A percentile compares a stretch with the other conserved stretches of the same genome.
These are phyloP conservation scores for Athene noctua DNA, from an alignment of 2,113 vertebrate genomes.

Conservation along the genomic window DNA sequence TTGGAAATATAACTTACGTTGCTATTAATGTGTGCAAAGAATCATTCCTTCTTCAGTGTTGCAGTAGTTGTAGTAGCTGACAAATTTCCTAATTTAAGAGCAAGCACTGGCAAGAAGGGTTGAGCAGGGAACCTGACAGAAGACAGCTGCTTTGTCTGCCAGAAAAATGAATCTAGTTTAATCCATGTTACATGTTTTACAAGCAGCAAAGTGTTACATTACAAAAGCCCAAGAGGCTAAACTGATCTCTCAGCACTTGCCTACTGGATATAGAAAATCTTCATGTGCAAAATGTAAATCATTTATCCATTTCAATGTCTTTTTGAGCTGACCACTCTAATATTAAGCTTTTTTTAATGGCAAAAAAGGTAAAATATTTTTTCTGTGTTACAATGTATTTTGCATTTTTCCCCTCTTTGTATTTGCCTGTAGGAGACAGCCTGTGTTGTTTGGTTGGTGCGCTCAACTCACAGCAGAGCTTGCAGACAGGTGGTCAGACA, in stretches of 20 bases:
- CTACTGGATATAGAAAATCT: background rate
- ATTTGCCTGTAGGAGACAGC: too few relatives aligned
- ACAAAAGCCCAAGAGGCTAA: background rate
- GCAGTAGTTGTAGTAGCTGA: background rate
- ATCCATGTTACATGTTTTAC: constrained; percentile 11
- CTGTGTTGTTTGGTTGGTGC: too few relatives aligned
- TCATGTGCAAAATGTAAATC: too few relatives aligned
- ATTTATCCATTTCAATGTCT: too few relatives aligned
- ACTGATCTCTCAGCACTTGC: background rate
- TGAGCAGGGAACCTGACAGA: background rate
- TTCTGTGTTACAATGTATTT: too few relatives aligned
- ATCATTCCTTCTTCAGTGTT: background rate
- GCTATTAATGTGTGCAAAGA: background rate
- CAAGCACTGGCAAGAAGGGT: background rate
- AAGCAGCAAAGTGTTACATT: background rate
- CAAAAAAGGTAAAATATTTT: too few relatives aligned
- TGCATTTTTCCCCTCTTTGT: background rate
- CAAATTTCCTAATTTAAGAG: background rate
- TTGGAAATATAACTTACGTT: background rate
- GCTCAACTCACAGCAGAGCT: too few relatives aligned
- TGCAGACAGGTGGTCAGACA: too few relatives aligned
- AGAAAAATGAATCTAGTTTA: constrained; percentile 30
- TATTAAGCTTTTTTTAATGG: too few relatives aligned
- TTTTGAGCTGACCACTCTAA: too few relatives aligned
- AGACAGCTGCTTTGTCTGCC: constrained; percentile 4